phyloP scores from a whole-genome alignment of 2,797 vertebrate species.

The Acipenser ruthenus region DNA sequence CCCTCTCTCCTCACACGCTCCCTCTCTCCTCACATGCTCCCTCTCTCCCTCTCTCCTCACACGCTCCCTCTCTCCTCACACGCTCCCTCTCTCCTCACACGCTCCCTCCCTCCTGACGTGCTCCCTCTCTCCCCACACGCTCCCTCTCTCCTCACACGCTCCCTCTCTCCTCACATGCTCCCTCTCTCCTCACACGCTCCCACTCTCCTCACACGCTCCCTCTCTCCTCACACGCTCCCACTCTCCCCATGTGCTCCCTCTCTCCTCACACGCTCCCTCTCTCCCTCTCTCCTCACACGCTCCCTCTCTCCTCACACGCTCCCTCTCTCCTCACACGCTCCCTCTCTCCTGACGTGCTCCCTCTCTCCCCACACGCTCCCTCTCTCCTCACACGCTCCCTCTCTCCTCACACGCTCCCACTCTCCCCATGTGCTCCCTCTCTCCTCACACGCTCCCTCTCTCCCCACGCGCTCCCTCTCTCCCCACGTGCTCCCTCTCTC shows the following conservation, averaged over 20 bases:
- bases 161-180: constrained; percentile 19
- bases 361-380: constrained; percentile 4
- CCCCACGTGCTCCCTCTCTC: constrained; percentile 12
- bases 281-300: constrained; percentile 14
- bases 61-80: constrained; percentile 8
- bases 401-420: constrained; percentile 8
- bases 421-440: too few relatives aligned
- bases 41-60: constrained; percentile 8
- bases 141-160: constrained; percentile 22
- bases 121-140: constrained; percentile 6
- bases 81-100: constrained; percentile 14
- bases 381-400: too few relatives aligned
- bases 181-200: constrained; percentile 1
- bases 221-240: too few relatives aligned
- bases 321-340: constrained; percentile 22
- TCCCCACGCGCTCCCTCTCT: constrained; percentile 7
- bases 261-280: constrained; percentile 5
- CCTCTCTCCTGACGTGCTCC: constrained; percentile 16
- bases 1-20: too few relatives aligned
- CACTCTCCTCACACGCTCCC: too few relatives aligned
- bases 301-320: constrained; percentile 8
- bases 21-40: too few relatives aligned
- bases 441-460: too few relatives aligned
- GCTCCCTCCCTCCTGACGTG: too few relatives aligned
- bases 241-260: too few relatives aligned